These are phyloP conservation scores for Oreochromis aureus DNA, from an alignment of 2,113 vertebrate species.

Conservation along the genomic window DNA sequence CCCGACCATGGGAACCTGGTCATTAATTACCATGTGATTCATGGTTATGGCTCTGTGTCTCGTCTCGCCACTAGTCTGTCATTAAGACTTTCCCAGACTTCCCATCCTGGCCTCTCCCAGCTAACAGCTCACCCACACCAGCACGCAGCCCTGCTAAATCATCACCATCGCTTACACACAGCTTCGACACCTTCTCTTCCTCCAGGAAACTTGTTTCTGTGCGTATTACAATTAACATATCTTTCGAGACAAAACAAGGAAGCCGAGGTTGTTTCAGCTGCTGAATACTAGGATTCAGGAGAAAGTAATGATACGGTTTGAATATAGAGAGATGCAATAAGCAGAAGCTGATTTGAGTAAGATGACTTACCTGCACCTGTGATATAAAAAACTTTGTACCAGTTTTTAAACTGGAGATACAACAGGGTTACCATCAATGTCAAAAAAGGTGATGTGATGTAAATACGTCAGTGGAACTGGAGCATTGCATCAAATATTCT, in stretches of 20 bases:
- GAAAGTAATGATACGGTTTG: neutral
- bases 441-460: neutral
- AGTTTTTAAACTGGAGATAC: neutral
- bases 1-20: conserved; percentile 53
- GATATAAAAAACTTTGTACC: neutral
- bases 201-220: neutral
- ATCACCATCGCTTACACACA: neutral
- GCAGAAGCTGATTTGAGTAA: neutral
- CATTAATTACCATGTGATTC: conserved; percentile 61
- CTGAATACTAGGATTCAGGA: neutral
- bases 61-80: conserved; percentile 52
- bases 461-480: neutral
- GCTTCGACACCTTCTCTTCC: neutral
- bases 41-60: conserved; percentile 57
- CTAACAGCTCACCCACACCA: conserved; percentile 30
- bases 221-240: neutral
- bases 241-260: neutral
- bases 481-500: neutral
- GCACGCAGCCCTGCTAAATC: neutral
- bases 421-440: neutral
- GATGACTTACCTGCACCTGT: neutral
- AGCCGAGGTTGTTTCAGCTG: neutral
- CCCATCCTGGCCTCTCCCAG: conserved; percentile 53
- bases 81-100: conserved; percentile 67
- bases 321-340: neutral